A percentile compares a stretch with the other conserved stretches of the same genome.
These are phyloP conservation scores for Cuniculus paca DNA, from an alignment of 2,797 vertebrate genomes.

Conservation along the genomic window DNA sequence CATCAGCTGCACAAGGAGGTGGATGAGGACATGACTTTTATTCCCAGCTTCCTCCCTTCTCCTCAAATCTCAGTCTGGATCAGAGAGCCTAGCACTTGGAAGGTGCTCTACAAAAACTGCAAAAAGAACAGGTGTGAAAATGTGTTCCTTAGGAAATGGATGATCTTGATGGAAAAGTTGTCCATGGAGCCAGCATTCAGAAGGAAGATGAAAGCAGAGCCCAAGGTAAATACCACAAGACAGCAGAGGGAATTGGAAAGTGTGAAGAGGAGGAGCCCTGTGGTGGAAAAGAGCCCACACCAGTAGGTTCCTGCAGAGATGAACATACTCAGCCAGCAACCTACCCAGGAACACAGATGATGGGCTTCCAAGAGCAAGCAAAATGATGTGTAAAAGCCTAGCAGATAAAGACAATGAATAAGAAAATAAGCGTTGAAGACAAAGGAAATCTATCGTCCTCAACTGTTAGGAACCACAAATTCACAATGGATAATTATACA, in stretches of 20 bases:
- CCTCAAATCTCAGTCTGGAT: not conserved
- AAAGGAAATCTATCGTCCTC: not conserved
- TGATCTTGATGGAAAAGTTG: not conserved
- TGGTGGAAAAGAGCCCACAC: not conserved
- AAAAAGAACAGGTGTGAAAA: not conserved
- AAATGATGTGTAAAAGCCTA: too few relatives aligned
- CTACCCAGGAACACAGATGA: too few relatives aligned
- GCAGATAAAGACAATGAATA: not conserved
- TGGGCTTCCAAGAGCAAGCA: not conserved
- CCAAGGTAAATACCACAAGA: not conserved
- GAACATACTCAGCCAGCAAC: accelerated
- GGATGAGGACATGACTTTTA: accelerated
- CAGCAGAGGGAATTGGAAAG: not conserved
- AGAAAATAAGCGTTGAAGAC: not conserved
- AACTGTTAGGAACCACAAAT: too few relatives aligned
- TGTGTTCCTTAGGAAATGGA: not conserved
- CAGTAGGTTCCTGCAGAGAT: not conserved
- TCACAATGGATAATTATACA: too few relatives aligned
- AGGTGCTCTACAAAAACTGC: not conserved
- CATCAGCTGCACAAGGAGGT: not conserved
- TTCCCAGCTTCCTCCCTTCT: too few relatives aligned
- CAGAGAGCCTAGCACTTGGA: not conserved
- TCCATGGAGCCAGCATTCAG: not conserved
- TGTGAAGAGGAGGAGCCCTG: accelerated
- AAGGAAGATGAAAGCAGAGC: not conserved